Evolutionary conservation across 1,140 invertebrate genomes (phyloP).

Genomic region (Heliothis subflexa): DNA sequence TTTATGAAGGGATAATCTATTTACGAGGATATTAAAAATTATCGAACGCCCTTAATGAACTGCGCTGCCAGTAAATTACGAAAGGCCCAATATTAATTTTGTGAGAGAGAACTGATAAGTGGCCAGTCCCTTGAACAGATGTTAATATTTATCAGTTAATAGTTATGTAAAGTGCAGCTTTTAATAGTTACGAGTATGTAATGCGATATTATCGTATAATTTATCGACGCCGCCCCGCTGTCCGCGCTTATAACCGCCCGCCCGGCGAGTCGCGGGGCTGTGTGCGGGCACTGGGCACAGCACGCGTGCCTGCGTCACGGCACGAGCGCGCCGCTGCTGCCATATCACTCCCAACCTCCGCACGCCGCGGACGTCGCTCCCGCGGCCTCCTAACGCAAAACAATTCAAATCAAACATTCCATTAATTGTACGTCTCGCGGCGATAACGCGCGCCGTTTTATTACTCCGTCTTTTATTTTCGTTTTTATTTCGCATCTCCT

Average conservation of each 20-base stretch:
- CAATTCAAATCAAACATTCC: conserved; percentile 75
- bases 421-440: conserved; percentile 77
- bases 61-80: not conserved
- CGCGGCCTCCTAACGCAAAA: conserved; percentile 46
- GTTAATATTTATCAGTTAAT: conserved; percentile 71
- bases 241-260: conserved; percentile 73
- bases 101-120: conserved; percentile 52
- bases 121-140: conserved; percentile 68
- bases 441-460: conserved; percentile 79
- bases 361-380: conserved; percentile 59
- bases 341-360: conserved; percentile 61
- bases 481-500: conserved; percentile 78
- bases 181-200: conserved; percentile 70
- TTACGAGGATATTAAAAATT: not conserved
- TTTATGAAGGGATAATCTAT: not conserved
- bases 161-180: conserved; percentile 74
- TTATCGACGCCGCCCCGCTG: conserved; percentile 73
- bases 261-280: conserved; percentile 58
- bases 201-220: conserved; percentile 78
- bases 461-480: conserved; percentile 76
- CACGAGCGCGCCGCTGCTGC: conserved; percentile 23
- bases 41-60: not conserved
- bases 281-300: conserved; percentile 51
- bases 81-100: conserved; percentile 16
- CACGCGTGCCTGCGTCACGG: conserved; percentile 17